Conservation (phyloP, 2,797 vertebrate genomes). For the Poecilia velifera region DNA sequence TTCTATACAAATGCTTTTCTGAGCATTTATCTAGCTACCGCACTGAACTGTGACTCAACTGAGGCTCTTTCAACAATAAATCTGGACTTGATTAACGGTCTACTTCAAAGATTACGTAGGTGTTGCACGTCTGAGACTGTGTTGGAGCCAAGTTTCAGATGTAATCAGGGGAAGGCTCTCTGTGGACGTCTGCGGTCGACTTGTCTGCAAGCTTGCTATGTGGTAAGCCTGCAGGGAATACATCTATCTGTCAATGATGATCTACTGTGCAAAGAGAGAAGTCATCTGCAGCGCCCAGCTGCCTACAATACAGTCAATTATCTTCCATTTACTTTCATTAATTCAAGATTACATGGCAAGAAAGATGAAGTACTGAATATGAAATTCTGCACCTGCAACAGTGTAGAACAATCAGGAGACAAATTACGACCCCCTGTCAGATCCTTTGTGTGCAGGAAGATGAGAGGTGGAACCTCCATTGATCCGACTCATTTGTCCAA, state of each 20-base stretch:
- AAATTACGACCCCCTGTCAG: not conserved
- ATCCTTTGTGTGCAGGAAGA: not conserved
- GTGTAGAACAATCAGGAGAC: not conserved
- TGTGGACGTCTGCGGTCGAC: slow-evolving; percentile 3
- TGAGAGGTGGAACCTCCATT: not conserved
- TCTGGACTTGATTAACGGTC: not conserved
- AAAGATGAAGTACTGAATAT: not conserved
- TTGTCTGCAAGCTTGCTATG: not conserved
- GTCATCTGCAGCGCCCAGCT: not conserved
- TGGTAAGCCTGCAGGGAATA: slow-evolving; percentile 4
- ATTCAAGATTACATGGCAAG: not conserved
- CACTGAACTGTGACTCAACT: not conserved
- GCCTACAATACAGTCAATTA: not conserved
- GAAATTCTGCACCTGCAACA: not conserved
- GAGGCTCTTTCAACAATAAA: not conserved
- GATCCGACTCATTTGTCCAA: not conserved
- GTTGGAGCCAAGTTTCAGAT: not conserved
- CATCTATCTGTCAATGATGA: slow-evolving; percentile 6
- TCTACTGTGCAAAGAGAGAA: slow-evolving; percentile 4
- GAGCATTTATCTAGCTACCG: not conserved
- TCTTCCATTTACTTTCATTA: not conserved
- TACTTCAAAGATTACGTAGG: slow-evolving; percentile 5
- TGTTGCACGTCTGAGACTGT: slow-evolving; percentile 3
- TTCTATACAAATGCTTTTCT: not conserved
- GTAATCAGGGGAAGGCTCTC: slow-evolving; percentile 6